These are phyloP conservation scores for Phyllotreta cruciferae DNA, from an alignment of 2,888 invertebrate species.

Conservation along the genomic window DNA sequence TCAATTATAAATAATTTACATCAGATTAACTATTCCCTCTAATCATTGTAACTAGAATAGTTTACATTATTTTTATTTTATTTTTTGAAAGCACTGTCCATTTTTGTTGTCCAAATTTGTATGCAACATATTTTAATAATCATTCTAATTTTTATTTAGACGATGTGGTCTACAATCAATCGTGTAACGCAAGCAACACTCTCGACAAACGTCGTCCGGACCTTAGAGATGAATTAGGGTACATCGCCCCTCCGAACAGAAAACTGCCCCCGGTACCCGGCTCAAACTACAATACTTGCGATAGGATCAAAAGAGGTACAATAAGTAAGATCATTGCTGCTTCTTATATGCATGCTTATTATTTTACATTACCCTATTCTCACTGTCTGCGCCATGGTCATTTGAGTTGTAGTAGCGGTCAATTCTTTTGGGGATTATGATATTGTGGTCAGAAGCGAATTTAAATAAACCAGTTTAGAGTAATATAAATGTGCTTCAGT, in stretches of 20 bases:
- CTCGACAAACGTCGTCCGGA: slow-evolving; percentile 84
- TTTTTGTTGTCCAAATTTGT: not conserved
- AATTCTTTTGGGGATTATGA: slow-evolving; percentile 17
- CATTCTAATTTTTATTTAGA: slow-evolving; percentile 64
- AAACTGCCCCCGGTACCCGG: slow-evolving; percentile 92
- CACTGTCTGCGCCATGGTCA: slow-evolving; percentile 15
- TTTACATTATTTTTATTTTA: too few relatives aligned
- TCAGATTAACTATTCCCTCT: too few relatives aligned
- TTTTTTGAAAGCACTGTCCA: slow-evolving; percentile 21
- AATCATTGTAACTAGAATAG: too few relatives aligned
- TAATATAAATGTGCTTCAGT: too few relatives aligned
- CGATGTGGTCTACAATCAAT: slow-evolving; percentile 91
- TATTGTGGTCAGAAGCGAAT: not conserved
- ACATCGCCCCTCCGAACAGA: slow-evolving; percentile 91
- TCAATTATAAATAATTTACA: not conserved
- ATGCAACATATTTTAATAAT: not conserved
- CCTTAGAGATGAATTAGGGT: slow-evolving; percentile 87
- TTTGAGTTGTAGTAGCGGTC: slow-evolving; percentile 6
- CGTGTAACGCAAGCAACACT: slow-evolving; percentile 68
- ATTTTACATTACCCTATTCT: slow-evolving; percentile 23
- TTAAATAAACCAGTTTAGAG: not conserved
- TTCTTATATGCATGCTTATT: slow-evolving; percentile 32
- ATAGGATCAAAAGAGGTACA: slow-evolving; percentile 92
- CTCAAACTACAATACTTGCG: slow-evolving; percentile 92
- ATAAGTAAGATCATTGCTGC: slow-evolving; percentile 73